Evolutionary conservation across 2,113 vertebrate genomes (phyloP), one percentile per base, ranked within the genome.

Genomic region (Phalacrocorax carbo): DNA sequence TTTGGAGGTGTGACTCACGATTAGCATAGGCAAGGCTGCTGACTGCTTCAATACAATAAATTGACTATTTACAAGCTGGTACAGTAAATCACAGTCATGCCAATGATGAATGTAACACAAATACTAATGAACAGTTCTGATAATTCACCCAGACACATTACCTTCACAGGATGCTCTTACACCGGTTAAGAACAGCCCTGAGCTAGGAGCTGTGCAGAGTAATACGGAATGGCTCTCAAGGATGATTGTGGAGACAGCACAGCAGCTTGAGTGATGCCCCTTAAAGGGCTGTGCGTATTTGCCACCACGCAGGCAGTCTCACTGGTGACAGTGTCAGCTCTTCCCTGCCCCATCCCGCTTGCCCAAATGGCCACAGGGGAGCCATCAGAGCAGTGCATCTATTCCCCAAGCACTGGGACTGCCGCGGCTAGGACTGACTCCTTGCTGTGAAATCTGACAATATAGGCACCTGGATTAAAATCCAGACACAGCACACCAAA

Each of bases 21-120:
- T 85, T 61, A 89, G 49, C 40, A 80, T 12, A 80, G 54, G 54
- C 40, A 82, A 93, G 54, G 32, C 40, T 94, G 34, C 42, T 48
- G 65, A 76, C 54, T 70, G 69, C 86, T 95, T 94, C 62, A 81
- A 86, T 80, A 70, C 36, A 73, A 80, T 62, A 78, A 94, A 61
- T 65, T 69, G 36, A 57, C 58, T 94, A 66, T 87, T 86, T 73
- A 51, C 73, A 76, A 70, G 42, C 36, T 79, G 36, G 40, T 82
- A 62, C 46, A 80, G 44, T 90, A 85, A 87, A 80, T 87, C 66
- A 89, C 30, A 91, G 73, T 76, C 65, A 84, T 42, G 60, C 9
- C 32, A 46, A 51, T 51, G 68, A 91, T 61, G 46, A 72, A 90
- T 79, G 40, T 20, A 89, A 71, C 34, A 55, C 0, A 5, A 86